phyloP scores from a whole-genome alignment of 2,113 vertebrate genomes.

The Candoia aspera region DNA sequence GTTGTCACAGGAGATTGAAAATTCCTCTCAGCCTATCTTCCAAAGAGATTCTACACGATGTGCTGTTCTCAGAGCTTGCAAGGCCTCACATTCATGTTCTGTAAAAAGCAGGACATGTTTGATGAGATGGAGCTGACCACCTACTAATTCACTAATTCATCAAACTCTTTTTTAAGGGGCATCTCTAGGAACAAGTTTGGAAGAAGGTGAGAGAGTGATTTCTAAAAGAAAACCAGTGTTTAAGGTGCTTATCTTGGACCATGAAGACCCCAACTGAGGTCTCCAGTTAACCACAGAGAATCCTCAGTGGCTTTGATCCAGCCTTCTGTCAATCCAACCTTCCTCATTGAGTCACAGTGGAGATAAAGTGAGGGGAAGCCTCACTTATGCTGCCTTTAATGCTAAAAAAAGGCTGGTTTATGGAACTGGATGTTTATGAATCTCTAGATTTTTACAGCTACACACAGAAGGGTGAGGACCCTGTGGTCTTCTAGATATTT shows the following conservation, averaged over 20 bases:
- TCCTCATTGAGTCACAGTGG: neutral
- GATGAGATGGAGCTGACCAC: neutral
- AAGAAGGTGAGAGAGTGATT: neutral
- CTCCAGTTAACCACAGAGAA: neutral
- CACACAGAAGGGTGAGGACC: neutral
- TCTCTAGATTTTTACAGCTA: neutral
- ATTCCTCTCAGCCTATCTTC: neutral
- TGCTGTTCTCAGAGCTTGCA: neutral
- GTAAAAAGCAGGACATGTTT: neutral
- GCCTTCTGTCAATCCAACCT: neutral
- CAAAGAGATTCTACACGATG: neutral
- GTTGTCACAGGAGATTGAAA: neutral
- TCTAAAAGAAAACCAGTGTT: neutral
- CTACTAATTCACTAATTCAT: neutral
- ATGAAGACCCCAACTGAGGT: neutral
- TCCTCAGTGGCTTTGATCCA: neutral
- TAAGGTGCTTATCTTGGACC: neutral
- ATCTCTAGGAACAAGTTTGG: neutral
- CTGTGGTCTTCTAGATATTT: neutral
- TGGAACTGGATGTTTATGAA: neutral
- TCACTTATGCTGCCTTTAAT: neutral
- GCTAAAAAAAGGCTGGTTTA: neutral
- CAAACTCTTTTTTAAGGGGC: neutral
- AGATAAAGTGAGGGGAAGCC: neutral
- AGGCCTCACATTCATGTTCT: neutral